phyloP scores from a whole-genome alignment of 2,113 vertebrate genomes.

The Dipodomys ordii region DNA sequence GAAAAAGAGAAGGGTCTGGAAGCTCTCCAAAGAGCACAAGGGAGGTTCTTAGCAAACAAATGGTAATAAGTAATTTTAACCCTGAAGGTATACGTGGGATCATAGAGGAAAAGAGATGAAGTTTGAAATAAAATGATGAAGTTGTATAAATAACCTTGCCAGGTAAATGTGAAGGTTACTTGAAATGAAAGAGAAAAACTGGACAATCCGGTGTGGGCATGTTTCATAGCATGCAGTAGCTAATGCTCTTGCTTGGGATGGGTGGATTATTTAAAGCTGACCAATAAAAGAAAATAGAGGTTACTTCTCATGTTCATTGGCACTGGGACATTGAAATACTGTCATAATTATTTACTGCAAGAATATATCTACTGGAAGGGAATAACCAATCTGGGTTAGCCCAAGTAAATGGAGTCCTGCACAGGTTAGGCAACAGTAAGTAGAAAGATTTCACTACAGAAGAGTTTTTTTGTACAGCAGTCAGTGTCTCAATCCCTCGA shows the following conservation, averaged over 20 bases:
- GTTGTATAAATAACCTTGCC: background rate
- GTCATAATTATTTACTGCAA: background rate
- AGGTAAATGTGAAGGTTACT: background rate
- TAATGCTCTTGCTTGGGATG: background rate
- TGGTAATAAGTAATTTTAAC: conserved; percentile 18
- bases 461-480: background rate
- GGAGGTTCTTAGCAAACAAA: background rate
- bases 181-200: background rate
- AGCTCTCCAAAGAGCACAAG: conserved; percentile 1
- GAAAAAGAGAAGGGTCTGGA: background rate
- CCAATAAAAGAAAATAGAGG: background rate
- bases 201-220: background rate
- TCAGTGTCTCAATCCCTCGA: background rate
- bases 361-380: background rate
- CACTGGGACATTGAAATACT: background rate
- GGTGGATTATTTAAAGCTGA: background rate
- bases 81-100: background rate
- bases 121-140: conserved; percentile 30
- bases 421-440: background rate
- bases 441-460: background rate
- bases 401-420: background rate
- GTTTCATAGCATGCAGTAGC: background rate
- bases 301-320: background rate
- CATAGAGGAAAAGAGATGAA: background rate
- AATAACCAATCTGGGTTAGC: background rate